Conservation (phyloP, 2,113 vertebrate genomes). For the Perca schrenkii region DNA sequence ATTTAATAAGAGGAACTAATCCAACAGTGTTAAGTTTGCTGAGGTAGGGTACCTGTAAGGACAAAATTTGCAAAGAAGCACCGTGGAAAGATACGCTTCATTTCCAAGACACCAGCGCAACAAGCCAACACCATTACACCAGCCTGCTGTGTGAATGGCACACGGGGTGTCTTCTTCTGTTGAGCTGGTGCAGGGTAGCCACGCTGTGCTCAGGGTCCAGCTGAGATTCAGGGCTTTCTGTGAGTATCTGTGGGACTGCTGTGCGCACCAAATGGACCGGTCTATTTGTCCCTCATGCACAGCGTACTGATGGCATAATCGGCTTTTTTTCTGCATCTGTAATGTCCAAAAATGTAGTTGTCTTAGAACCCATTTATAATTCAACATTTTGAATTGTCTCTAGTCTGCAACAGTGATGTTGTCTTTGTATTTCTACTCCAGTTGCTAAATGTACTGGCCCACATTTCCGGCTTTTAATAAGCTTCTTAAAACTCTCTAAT, state of each 20-base stretch:
- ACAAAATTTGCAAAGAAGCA: conserved; percentile 31
- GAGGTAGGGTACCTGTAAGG: conserved; percentile 53
- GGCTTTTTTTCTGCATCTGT: conserved; percentile 22
- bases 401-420: conserved; percentile 16
- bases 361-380: conserved; percentile 25
- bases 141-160: conserved; percentile 63
- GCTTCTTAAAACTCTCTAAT: conserved; percentile 43
- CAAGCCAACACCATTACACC: conserved; percentile 64
- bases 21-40: conserved; percentile 74
- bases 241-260: conserved; percentile 65
- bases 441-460: conserved; percentile 1
- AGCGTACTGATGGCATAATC: conserved; percentile 35
- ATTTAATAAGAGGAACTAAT: conserved; percentile 53
- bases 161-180: conserved; percentile 55
- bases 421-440: conserved; percentile 7
- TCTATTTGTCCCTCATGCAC: conserved; percentile 31
- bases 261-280: conserved; percentile 64
- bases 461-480: conserved; percentile 17
- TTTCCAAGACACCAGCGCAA: conserved; percentile 76
- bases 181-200: conserved; percentile 66
- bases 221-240: conserved; percentile 55
- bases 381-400: conserved; percentile 21
- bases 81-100: conserved; percentile 71
- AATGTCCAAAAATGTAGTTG: conserved; percentile 17
- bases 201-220: conserved; percentile 53